Base-by-base conservation (phyloP, 2,113 vertebrate species). In the Sarotherodon lohbergeri region DNA sequence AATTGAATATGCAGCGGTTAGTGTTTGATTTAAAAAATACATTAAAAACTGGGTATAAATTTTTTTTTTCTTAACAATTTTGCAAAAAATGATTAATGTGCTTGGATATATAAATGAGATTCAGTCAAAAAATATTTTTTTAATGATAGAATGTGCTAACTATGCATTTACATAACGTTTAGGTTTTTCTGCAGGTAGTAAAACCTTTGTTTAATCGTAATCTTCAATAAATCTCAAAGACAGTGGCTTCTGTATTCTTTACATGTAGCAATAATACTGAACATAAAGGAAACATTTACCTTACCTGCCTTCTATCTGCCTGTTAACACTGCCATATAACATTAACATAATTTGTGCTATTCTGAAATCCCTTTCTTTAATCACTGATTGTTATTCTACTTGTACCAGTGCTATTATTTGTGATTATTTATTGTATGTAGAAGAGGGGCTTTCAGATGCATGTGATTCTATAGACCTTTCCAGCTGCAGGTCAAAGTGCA, bases 401-500 rank as follows among this genome's bases (percentile, higher is more conserved):
- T 10, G 10, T 16, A 13, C 7, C 3, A 0, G n/a, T 76, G 10
- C 43, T 5, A 9, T 50, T 66, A 78, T 73, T n/a, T 48, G 22
- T 32, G 11, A 17, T 86, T 7, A 17, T 43, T 78, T 41, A 59
- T 66, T 29, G 34, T 36, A 34, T n/a, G 16, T 52, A 61, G 48
- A 41, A 32, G 80, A 84, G 54, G 6, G 43, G 46, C 87, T 54
- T 63, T 88, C 48, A 80, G 16, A 81, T 50, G 41, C 29, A 56
- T 73, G 73, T 1, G 32, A 79, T 83, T 59, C 54, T 10, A 17
- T 0, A 32, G 80, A 32, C 86, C 83, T 80, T 63, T 92, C 80
- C 83, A 52, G 36, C 4, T 12, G 24, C 88, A 92, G 93, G 92
- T 95, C 93, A 93, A 80, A 95, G 93, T 82, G 68, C 94, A 93